A percentile compares a stretch with the other conserved stretches of the same genome.
Conservation (phyloP, 2,797 vertebrate species). For the Acropternis orthonyx region DNA sequence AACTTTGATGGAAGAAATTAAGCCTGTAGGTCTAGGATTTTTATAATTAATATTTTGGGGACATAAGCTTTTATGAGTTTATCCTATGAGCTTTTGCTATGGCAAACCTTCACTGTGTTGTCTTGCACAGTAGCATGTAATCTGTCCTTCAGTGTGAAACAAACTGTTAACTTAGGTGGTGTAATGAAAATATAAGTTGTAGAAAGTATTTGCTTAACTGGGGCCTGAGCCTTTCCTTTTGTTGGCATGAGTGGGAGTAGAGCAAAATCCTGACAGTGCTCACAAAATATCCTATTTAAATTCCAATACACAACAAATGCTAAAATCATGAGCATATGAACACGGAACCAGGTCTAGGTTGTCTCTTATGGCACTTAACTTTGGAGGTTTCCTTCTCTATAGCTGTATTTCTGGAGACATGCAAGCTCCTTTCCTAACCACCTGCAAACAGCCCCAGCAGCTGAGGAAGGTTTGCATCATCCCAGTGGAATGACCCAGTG, state of each 20-base stretch:
- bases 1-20: background rate
- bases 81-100: background rate
- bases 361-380: rapidly evolving
- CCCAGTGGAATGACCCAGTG: background rate
- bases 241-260: background rate
- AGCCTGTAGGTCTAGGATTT: background rate
- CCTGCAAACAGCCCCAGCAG: background rate
- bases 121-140: background rate
- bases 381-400: background rate
- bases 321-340: background rate
- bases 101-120: background rate
- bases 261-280: background rate
- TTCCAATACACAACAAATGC: background rate
- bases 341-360: background rate
- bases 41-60: background rate
- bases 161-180: background rate
- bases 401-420: background rate
- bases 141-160: rapidly evolving
- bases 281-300: background rate
- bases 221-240: background rate
- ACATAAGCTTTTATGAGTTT: background rate
- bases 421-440: background rate
- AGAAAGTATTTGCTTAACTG: background rate
- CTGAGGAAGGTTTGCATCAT: background rate
- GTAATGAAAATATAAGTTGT: background rate